Evolutionary conservation across 2,113 vertebrate genomes (phyloP), one percentile per base, ranked within the genome.

Genomic region (Oncorhynchus nerka): DNA sequence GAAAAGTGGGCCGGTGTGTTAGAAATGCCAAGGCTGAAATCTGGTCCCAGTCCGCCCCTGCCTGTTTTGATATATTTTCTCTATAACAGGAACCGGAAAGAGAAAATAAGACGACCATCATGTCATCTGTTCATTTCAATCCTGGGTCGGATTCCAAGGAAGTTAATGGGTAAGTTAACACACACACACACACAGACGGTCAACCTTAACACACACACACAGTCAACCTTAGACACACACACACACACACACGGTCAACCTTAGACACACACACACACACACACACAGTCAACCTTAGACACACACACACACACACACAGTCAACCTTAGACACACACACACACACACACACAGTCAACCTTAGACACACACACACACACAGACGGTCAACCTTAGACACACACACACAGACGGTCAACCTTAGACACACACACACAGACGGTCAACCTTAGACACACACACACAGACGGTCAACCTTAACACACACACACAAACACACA

Each of bases 121-220:
- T 97, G 95, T 91, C 93, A 61, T 86, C 92, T 6, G 95, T 95
- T 80, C 87, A 84, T 78, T 95, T 93, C 69, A 89, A 86, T 15
- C 94, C 94, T 30, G 89, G 92, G 13, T 83, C 87, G 26, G 93
- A 94, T 74, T 74, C 88, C 9, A 75, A 78, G 24, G 92, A 88
- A 75, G 81, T 81, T 16, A 90, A 91, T 75, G 89, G 92, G 96
- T 97, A 84, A 95, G 95, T 79, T 62, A 73, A 51, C 19, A 78
- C 39, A 74, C 69, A 51, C 51, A 65, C 73, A 19, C 69, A 74
- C 6, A 80, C 62, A 2, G 9, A 12, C 28, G 49, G 4, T 6
- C 71, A 79, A 75, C 30, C 78, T 83, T 83, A 26, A 30, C 30
- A 30, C 30, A 30, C 30, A 30, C 28, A 4, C 0, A 30, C 28